A percentile compares a stretch with the other conserved stretches of the same genome.
These are phyloP conservation scores for Drymonia ruficornis DNA, from an alignment of 2,888 invertebrate species.

Conservation along the genomic window DNA sequence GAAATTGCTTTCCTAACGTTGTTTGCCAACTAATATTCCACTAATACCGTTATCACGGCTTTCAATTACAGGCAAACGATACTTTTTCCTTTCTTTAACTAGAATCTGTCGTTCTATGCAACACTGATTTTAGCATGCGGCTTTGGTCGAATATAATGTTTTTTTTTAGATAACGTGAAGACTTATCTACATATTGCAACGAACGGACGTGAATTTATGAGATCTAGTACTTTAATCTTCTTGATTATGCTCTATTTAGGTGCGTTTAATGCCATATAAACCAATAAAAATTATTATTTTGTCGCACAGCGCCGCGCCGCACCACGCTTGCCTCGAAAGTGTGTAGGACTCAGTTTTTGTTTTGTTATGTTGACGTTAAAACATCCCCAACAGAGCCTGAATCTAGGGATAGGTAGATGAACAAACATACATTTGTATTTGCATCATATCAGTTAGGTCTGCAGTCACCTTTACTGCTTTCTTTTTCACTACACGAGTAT, in stretches of 20 bases:
- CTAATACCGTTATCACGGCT: constrained; percentile 72
- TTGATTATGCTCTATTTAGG: too few relatives aligned
- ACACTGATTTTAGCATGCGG: constrained; percentile 8
- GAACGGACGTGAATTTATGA: not conserved
- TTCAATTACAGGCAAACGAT: constrained; percentile 51
- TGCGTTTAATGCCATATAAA: too few relatives aligned
- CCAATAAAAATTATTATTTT: too few relatives aligned
- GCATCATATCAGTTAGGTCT: constrained; percentile 16
- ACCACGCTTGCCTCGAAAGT: too few relatives aligned
- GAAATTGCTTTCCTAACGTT: constrained; percentile 82
- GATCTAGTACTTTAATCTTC: not conserved
- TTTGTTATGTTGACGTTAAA: not conserved
- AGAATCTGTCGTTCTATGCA: constrained; percentile 30
- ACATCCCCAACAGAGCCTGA: not conserved
- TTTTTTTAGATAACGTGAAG: too few relatives aligned
- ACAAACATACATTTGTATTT: constrained; percentile 23
- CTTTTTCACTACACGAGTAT: constrained; percentile 4
- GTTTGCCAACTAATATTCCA: constrained; percentile 78
- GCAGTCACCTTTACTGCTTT: not conserved
- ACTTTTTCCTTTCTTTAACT: constrained; percentile 44
- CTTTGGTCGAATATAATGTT: constrained; percentile 3
- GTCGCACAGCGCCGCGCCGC: too few relatives aligned
- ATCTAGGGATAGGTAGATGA: not conserved
- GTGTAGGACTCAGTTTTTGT: too few relatives aligned
- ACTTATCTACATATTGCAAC: too few relatives aligned